Evolutionary conservation across 2,888 invertebrate species (phyloP), one percentile per base, ranked within the genome.

Genomic region (Polylopha cassiicola): DNA sequence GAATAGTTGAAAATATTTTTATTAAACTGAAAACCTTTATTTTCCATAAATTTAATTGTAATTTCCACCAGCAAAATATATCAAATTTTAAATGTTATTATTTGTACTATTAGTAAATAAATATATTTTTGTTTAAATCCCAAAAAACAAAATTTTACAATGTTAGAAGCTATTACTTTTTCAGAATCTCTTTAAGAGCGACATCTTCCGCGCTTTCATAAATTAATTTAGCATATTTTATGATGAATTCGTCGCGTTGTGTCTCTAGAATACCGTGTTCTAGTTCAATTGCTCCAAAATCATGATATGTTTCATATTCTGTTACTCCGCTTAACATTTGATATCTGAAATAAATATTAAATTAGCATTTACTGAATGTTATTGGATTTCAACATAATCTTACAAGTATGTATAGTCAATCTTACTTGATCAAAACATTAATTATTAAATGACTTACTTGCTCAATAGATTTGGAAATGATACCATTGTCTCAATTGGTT

Each of bases 241-340:
- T 88, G 51, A 95, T 87, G 58, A 93, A 89, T 46, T 90, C 89
- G 61, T 94, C 92, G 44, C 93, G 87, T 59, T 94, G 92, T 47
- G 89, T 89, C 64, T 93, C 92, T 46, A 91, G 69, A 62, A 95
- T 86, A 8, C 95, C 95, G 47, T 92, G 89, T 41, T 90, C 87
- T 13, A 94, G 73, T 46, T 90, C 91, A 24, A 90, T 88, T 8
- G 91, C 90, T 34, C 91, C 90, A 49, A 95, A 87, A 46, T 92
- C 87, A 63, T 94, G 91, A 65, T 92, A 92, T 56, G 92, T 92
- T 69, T 95, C 95, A 50, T 91, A 75, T 73, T 95, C 93, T 9
- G 95, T 93, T 37, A 95, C 90, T 11, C 97, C 97, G 61, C 93
- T 93, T 72, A 97, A 87, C 50, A 97, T 82, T 71, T 96, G 95